These are phyloP conservation scores for Lycia hirtaria DNA, from an alignment of 2,888 invertebrate genomes.

Conservation along the genomic window DNA sequence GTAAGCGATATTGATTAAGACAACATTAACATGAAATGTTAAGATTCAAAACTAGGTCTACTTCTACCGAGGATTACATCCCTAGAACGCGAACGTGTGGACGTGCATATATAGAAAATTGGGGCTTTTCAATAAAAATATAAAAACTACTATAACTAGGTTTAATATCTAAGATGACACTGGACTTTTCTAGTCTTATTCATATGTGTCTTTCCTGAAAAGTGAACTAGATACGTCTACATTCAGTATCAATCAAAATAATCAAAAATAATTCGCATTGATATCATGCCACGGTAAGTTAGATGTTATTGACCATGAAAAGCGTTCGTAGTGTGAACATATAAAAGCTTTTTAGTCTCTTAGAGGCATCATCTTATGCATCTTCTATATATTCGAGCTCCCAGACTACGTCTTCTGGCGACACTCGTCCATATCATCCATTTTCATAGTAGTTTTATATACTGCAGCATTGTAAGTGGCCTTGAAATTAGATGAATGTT, in stretches of 20 bases:
- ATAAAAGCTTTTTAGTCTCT: slow-evolving; percentile 71
- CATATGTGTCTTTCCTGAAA: slow-evolving; percentile 58
- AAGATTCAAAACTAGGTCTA: slow-evolving; percentile 6
- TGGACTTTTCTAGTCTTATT: slow-evolving; percentile 5
- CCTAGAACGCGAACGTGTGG: neutral
- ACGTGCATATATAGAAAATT: slow-evolving; percentile 5
- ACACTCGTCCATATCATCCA: slow-evolving; percentile 69
- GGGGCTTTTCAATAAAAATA: neutral
- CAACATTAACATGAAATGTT: slow-evolving; percentile 20
- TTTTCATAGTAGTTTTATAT: slow-evolving; percentile 71
- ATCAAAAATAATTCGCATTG: slow-evolving; percentile 61
- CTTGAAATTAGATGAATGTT: slow-evolving; percentile 63
- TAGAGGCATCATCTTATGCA: slow-evolving; percentile 76
- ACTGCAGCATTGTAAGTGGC: slow-evolving; percentile 64
- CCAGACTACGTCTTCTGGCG: slow-evolving; percentile 65
- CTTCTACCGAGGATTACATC: neutral
- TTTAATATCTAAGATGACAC: slow-evolving; percentile 1
- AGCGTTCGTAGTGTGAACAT: slow-evolving; percentile 73
- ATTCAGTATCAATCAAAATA: slow-evolving; percentile 51
- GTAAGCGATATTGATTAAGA: slow-evolving; percentile 22
- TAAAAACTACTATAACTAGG: neutral
- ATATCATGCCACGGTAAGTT: slow-evolving; percentile 79
- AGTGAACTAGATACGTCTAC: slow-evolving; percentile 64
- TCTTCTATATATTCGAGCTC: slow-evolving; percentile 61
- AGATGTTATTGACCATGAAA: slow-evolving; percentile 67